A percentile compares a stretch with the other conserved stretches of the same genome.
phyloP scores from a whole-genome alignment of 2,888 invertebrate genomes.

The Pyralis farinalis region DNA sequence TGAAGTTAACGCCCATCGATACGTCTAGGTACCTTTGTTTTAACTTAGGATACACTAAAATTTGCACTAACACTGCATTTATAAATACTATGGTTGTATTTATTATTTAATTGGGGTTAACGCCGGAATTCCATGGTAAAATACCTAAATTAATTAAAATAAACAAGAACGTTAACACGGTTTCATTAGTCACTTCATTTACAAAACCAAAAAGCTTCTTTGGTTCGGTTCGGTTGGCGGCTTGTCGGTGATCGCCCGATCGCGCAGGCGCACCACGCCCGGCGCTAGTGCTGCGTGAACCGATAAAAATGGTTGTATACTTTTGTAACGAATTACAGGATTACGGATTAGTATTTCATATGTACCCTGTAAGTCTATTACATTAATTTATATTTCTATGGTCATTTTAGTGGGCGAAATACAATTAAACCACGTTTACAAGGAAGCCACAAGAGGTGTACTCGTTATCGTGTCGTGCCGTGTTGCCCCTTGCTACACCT shows the following conservation, averaged over 20 bases:
- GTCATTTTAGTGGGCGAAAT: no score
- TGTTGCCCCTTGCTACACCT: no score
- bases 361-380: no score
- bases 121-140: constrained; percentile 35
- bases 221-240: constrained; percentile 17
- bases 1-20: constrained; percentile 77
- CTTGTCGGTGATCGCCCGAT: constrained; percentile 17
- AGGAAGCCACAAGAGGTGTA: no score
- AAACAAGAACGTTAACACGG: constrained; percentile 56
- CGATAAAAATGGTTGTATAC: constrained; percentile 5
- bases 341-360: no score
- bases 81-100: constrained; percentile 17
- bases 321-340: no score
- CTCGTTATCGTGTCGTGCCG: no score
- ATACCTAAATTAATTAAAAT: constrained; percentile 40
- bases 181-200: constrained; percentile 61
- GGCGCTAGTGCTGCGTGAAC: constrained; percentile 31
- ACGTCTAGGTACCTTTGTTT: constrained; percentile 44
- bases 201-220: no score
- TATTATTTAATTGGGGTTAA: constrained; percentile 17
- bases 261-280: constrained; percentile 78
- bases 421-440: no score
- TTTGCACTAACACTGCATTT: constrained; percentile 32
- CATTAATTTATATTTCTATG: no score
- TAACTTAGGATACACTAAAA: constrained; percentile 31